These are phyloP conservation scores for Rhizoglyphus robini DNA, from an alignment of 1,140 invertebrate genomes.

Conservation along the genomic window DNA sequence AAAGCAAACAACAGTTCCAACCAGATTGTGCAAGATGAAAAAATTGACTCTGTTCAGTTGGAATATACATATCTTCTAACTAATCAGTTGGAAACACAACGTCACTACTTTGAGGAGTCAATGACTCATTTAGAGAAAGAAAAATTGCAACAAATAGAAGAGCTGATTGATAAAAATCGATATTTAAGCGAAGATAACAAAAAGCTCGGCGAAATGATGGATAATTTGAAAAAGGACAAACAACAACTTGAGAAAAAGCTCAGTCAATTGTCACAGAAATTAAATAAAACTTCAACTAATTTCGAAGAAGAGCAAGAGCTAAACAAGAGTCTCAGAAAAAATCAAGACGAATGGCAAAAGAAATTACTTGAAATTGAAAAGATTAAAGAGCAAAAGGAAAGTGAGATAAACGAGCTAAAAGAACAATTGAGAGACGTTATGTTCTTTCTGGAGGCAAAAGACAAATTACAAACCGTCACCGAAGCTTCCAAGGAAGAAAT, in stretches of 20 bases:
- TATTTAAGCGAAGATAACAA: constrained; percentile 25
- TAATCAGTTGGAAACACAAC: constrained; percentile 85
- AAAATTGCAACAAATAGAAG: constrained; percentile 26
- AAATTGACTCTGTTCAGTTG: constrained; percentile 28
- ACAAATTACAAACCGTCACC: constrained; percentile 35
- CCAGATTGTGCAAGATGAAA: constrained; percentile 25
- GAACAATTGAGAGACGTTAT: constrained; percentile 89
- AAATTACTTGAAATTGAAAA: constrained; percentile 48
- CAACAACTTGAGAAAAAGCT: constrained; percentile 28
- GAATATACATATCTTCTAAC: constrained; percentile 93
- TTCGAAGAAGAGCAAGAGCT: constrained; percentile 28
- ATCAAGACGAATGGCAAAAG: constrained; percentile 60
- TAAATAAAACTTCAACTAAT: constrained; percentile 21
- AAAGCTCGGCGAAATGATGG: constrained; percentile 22
- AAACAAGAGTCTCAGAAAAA: constrained; percentile 53
- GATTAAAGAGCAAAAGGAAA: constrained; percentile 43
- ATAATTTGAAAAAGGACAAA: constrained; percentile 25
- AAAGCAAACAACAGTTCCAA: constrained; percentile 22
- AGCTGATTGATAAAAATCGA: constrained; percentile 27
- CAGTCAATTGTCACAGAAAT: constrained; percentile 21
- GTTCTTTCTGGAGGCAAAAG: constrained; percentile 83
- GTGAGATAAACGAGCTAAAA: constrained; percentile 62
- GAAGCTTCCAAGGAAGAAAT: constrained; percentile 46
- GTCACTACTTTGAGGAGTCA: constrained; percentile 78
- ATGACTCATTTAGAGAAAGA: constrained; percentile 46